Evolutionary conservation across 2,797 vertebrate genomes (phyloP).

Genomic region (Clamator glandarius): DNA sequence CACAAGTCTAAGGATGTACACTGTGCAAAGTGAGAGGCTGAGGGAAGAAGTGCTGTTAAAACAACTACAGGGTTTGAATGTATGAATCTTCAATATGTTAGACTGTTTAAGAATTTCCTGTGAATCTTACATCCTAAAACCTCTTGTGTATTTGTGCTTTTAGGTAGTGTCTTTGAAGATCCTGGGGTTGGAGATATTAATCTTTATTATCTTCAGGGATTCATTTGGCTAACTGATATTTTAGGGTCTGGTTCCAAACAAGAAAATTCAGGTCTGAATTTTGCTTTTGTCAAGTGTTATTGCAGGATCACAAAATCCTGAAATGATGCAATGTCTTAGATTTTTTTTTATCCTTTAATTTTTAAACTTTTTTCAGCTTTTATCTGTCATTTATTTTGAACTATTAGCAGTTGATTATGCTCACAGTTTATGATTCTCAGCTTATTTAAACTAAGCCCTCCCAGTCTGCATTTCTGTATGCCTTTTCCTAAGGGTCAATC

Average conservation of each 20-base stretch:
- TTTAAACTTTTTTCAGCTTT: neutral
- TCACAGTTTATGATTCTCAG: conserved; percentile 13
- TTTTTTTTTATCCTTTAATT: neutral
- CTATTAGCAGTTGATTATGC: conserved; percentile 23
- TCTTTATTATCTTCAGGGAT: neutral
- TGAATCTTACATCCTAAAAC: neutral
- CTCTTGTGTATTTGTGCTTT: neutral
- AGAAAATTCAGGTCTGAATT: neutral
- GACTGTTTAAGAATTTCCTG: neutral
- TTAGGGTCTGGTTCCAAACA: neutral
- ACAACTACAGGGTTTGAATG: neutral
- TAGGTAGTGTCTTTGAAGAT: accelerated
- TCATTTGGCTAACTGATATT: neutral
- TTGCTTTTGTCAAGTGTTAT: neutral
- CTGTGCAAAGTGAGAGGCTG: neutral
- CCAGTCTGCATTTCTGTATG: neutral
- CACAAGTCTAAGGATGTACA: neutral
- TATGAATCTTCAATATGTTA: neutral
- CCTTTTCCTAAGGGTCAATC: conserved; percentile 26
- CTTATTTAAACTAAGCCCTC: conserved; percentile 33
- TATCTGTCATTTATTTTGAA: neutral
- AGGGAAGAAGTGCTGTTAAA: neutral
- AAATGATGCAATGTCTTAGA: neutral
- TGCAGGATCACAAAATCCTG: neutral
- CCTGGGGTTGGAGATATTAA: neutral